Percentiles rank a stretch among this genome's conserved stretches.
Evolutionary conservation across 2,888 invertebrate species (phyloP).

Genomic region (Orthosia cruda): DNA sequence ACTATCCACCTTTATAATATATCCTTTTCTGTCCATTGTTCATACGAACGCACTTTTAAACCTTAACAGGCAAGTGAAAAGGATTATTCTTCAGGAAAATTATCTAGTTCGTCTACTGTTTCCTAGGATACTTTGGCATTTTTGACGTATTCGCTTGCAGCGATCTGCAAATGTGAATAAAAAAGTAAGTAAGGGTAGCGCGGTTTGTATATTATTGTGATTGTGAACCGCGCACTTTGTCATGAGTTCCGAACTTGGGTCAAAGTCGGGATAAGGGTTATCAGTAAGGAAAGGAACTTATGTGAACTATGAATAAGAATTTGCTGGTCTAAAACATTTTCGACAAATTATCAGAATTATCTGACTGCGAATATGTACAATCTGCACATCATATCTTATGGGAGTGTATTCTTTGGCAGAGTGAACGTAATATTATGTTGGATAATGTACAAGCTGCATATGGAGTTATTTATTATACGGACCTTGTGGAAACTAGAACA

Average conservation of each 20-base stretch:
- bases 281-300: slow-evolving; percentile 12
- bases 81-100: neutral
- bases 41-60: neutral
- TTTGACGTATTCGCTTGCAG: slow-evolving; percentile 53
- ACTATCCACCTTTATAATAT: neutral
- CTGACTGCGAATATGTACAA: too few species aligned
- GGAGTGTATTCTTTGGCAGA: too few species aligned
- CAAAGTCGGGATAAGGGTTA: slow-evolving; percentile 34
- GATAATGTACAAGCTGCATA: too few species aligned
- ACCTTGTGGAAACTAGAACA: too few species aligned
- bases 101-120: slow-evolving; percentile 5
- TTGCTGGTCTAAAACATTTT: neutral
- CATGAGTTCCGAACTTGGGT: slow-evolving; percentile 43
- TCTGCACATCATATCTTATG: too few species aligned
- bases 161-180: slow-evolving; percentile 46
- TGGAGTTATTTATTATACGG: too few species aligned
- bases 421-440: too few species aligned
- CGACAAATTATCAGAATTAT: neutral
- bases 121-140: slow-evolving; percentile 6
- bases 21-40: neutral
- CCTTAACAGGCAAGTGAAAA: neutral
- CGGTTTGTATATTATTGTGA: slow-evolving; percentile 55
- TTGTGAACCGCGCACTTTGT: slow-evolving; percentile 47
- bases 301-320: slow-evolving; percentile 19
- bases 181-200: slow-evolving; percentile 44